Conservation (phyloP, 2,888 invertebrate species). For the Blastobasis lacticolella region DNA sequence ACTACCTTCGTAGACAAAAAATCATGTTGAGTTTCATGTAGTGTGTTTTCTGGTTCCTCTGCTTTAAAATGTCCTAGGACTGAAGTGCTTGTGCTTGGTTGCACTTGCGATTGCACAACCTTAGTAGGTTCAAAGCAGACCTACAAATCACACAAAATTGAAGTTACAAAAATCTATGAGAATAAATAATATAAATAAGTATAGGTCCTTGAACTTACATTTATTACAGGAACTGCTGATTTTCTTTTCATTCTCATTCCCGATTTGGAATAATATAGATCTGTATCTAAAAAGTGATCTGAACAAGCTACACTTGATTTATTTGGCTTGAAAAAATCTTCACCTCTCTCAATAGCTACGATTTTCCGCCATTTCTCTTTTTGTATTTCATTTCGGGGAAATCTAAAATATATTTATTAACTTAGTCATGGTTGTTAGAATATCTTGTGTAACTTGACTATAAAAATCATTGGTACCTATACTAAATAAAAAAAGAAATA, state of each 20-base stretch:
- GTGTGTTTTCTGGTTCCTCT: too few species aligned
- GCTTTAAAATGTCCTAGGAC: too few species aligned
- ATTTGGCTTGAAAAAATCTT: constrained; percentile 6
- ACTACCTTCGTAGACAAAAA: too few species aligned
- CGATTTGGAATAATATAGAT: not conserved
- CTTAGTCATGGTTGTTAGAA: too few species aligned
- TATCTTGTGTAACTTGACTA: too few species aligned
- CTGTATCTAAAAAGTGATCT: constrained; percentile 1
- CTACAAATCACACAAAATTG: not conserved
- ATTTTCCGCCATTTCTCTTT: constrained; percentile 3
- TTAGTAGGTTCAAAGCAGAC: not conserved
- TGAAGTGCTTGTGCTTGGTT: not conserved
- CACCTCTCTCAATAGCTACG: constrained; percentile 2
- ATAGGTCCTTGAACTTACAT: not conserved
- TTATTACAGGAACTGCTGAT: not conserved
- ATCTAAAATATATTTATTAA: constrained; percentile 1
- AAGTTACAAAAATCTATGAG: not conserved
- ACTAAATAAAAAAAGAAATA: too few species aligned
- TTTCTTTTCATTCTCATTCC: not conserved
- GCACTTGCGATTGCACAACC: not conserved
- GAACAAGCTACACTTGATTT: constrained; percentile 1
- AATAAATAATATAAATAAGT: not conserved
- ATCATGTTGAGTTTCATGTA: too few species aligned
- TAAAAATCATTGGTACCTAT: too few species aligned
- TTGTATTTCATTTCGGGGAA: constrained; percentile 5